Base-by-base conservation (phyloP, 1,140 invertebrate genomes). In the Diorhabda elongata region DNA sequence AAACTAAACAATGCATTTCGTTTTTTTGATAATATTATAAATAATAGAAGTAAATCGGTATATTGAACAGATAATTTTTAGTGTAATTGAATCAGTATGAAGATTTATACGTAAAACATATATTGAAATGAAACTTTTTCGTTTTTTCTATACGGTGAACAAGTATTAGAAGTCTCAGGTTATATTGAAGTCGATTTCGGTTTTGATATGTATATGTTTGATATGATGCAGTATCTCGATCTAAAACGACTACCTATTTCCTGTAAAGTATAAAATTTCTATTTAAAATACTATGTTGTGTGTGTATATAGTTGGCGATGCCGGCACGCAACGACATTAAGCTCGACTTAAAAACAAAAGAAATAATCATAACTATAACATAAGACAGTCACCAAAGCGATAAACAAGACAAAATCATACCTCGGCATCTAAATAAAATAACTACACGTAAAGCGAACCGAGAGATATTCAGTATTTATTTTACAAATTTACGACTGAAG, bases 281-380 rank as follows among this genome's bases (percentile, higher is more conserved):
- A 67, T 60, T 67, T 60, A 67, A 67, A 26, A 26, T 26, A 26
- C 26, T 26, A 26, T 26, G 26, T 26, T 26, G 26, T 26, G 26
- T 26, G 26, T 26, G 26, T 26, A 60, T 60, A 67, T 6, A 42
- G 26, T 11, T 56, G 60, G 42, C 58, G 42, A 41, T 43, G 58
- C 42, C 65, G 65, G 57, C 42, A 43, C 65, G 65, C 42, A 0
- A 41, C 57, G 11, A 61, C 59, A n/a, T 41, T 61, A 61, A 41
- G 41, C 26, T n/a, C 8, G 59, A 59, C 57, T n/a, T 42, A 67
- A 67, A 67, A 67, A 59, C 65, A 60, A 67, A 67, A 67, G 57
- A 59, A 67, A 67, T 47, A 67, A 67, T 67, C 65, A 67, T 67
- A 67, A 67, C 65, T 67, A 67, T 67, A 67, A 67, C 65, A 60